These are phyloP conservation scores for Hartigia nigra DNA, from an alignment of 2,888 invertebrate genomes.

Conservation along the genomic window DNA sequence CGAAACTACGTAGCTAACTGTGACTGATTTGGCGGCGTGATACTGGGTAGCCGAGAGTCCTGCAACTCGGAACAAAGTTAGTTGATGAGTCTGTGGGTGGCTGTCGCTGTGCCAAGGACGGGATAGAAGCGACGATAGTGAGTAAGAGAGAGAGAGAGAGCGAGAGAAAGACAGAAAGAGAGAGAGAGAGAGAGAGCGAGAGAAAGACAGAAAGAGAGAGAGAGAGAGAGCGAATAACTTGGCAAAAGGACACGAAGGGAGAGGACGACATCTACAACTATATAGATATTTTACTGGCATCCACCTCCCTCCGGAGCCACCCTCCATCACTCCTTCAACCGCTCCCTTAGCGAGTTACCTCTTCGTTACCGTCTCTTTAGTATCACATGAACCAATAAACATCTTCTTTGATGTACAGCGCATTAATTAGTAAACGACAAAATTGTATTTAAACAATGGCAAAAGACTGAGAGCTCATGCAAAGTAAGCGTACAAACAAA, in stretches of 20 bases:
- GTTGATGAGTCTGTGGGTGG: conserved; percentile 62
- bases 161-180: too few relatives aligned
- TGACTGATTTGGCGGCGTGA: conserved; percentile 58
- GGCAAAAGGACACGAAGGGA: neutral
- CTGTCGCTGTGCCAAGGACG: conserved; percentile 31
- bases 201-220: conserved; percentile 31
- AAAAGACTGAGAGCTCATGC: conserved; percentile 44
- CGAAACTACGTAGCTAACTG: conserved; percentile 60
- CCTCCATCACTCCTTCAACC: conserved; percentile 56
- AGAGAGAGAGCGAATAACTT: conserved; percentile 26
- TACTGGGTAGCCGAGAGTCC: conserved; percentile 50
- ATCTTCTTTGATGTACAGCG: conserved; percentile 70
- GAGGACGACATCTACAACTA: conserved; percentile 31
- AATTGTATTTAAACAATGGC: conserved; percentile 73
- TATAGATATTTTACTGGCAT: conserved; percentile 50
- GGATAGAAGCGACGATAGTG: conserved; percentile 16
- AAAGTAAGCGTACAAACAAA: conserved; percentile 59
- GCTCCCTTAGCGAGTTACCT: conserved; percentile 63
- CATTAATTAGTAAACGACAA: conserved; percentile 74
- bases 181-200: conserved; percentile 30
- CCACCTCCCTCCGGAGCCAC: conserved; percentile 32
- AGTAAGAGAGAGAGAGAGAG: conserved; percentile 23
- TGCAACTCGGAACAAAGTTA: conserved; percentile 62
- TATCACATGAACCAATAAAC: conserved; percentile 68
- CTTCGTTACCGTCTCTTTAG: conserved; percentile 68